Evolutionary conservation across 2,113 vertebrate genomes (phyloP), one percentile per base, ranked within the genome.

Genomic region (Varanus komodoensis): DNA sequence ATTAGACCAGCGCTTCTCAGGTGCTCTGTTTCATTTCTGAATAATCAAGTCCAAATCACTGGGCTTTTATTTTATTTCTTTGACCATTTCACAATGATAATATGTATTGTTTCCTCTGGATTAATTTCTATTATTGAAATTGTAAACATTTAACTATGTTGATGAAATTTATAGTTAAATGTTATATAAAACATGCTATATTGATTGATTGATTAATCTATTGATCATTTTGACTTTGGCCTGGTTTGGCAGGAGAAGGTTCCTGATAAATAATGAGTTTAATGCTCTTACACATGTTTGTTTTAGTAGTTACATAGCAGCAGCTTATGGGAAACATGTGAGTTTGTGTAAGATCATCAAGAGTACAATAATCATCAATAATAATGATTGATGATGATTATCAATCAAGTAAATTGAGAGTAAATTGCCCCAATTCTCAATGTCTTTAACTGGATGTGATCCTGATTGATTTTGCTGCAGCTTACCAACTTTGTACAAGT

Each of bases 1-100:
- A 96, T 95, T 91, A 95, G 93, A 92, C 89, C 67, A 83, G 73
- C 92, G 50, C 67, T 95, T n/a, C 82, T 96, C 92, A 95, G 96
- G 96, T 97, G 87, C 38, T 95, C 34, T 38, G 71, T 7, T 89
- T 32, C 83, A 69, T 90, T 95, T 95, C 90, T 90, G 90, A 93
- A 19, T 80, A 94, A 78, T 86, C 87, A 91, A 54, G 17, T 25
- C 89, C 74, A 48, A 78, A 75, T 81, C 75, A 86, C 44, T 17
- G 23, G 5, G 8, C 38, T 64, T 52, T 50, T 25, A 4, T 8
- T 77, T 44, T 57, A 87, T 95, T 86, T 88, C 89, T 89, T 93
- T 92, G 88, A 87, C 57, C 89, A 69, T 90, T 93, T 91, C 87
- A 8, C n/a, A 84, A 38, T n/a, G 54, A 75, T 90, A 94, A 82